Percentiles rank a stretch among this genome's conserved stretches.
phyloP scores from a whole-genome alignment of 2,888 invertebrate genomes.

The Amiota mariae region DNA sequence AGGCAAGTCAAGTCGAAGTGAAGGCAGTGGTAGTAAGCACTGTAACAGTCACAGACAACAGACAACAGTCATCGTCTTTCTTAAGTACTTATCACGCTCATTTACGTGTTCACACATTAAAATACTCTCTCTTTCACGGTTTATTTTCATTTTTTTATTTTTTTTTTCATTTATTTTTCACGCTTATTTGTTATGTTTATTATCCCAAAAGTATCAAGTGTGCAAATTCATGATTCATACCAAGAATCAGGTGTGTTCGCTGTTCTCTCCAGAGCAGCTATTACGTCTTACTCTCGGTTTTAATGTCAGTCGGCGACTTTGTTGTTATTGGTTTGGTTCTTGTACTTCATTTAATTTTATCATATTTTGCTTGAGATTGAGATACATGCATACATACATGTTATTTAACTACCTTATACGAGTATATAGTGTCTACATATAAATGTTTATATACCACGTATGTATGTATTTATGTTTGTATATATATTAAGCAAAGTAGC shows the following conservation, averaged over 20 bases:
- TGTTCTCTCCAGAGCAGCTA: not conserved
- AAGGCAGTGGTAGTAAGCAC: no score
- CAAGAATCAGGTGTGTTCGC: not conserved
- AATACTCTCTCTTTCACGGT: no score
- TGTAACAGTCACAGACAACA: no score
- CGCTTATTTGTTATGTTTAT: conserved; percentile 7
- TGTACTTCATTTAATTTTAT: not conserved
- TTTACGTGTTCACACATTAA: no score
- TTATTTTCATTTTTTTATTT: not conserved
- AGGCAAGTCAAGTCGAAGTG: no score
- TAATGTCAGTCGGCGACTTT: not conserved
- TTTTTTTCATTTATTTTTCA: not conserved
- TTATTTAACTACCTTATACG: conserved; percentile 18
- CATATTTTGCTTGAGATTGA: not conserved
- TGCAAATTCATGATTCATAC: conserved; percentile 21
- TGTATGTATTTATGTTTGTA: not conserved
- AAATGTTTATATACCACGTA: no score
- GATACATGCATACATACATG: not conserved
- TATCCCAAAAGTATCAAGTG: conserved; percentile 8
- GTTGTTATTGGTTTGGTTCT: not conserved
- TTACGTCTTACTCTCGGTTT: no score
- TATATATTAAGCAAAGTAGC: not conserved
- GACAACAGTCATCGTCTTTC: no score
- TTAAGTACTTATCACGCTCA: no score
- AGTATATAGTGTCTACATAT: no score